A percentile compares a stretch with the other conserved stretches of the same genome.
phyloP scores from a whole-genome alignment of 2,113 vertebrate species.

The Tyrannus savana region DNA sequence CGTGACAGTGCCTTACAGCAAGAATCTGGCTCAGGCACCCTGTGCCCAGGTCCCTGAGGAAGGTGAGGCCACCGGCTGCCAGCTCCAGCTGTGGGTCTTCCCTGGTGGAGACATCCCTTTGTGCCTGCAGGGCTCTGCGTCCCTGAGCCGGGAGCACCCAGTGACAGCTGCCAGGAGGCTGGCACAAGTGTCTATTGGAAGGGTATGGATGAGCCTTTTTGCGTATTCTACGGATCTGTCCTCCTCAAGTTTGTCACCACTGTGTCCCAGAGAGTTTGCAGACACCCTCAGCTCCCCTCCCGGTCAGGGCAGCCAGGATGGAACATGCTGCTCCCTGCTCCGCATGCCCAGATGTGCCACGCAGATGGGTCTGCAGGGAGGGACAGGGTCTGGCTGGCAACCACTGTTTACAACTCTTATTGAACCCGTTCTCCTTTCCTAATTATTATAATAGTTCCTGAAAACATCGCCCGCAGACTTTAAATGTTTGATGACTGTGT shows the following conservation, averaged over 20 bases:
- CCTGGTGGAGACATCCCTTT: not conserved
- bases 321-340: not conserved
- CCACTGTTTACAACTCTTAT: constrained; percentile 3
- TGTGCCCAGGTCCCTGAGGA: accelerated
- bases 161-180: accelerated
- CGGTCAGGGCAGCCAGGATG: not conserved
- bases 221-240: not conserved
- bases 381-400: not conserved
- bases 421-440: constrained; percentile 19
- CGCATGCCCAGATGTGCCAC: not conserved
- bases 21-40: not conserved
- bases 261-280: not conserved
- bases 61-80: not conserved
- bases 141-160: not conserved
- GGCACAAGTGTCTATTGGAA: accelerated
- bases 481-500: constrained; percentile 25
- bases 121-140: not conserved
- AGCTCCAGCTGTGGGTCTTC: accelerated
- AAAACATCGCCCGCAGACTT: not conserved
- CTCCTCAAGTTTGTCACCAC: not conserved
- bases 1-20: not conserved
- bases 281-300: not conserved
- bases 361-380: constrained; percentile 16
- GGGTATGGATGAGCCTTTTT: not conserved
- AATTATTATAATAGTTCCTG: constrained; percentile 36